Evolutionary conservation across 2,113 vertebrate species (phyloP), one percentile per base, ranked within the genome.

Genomic region (Tyto alba): DNA sequence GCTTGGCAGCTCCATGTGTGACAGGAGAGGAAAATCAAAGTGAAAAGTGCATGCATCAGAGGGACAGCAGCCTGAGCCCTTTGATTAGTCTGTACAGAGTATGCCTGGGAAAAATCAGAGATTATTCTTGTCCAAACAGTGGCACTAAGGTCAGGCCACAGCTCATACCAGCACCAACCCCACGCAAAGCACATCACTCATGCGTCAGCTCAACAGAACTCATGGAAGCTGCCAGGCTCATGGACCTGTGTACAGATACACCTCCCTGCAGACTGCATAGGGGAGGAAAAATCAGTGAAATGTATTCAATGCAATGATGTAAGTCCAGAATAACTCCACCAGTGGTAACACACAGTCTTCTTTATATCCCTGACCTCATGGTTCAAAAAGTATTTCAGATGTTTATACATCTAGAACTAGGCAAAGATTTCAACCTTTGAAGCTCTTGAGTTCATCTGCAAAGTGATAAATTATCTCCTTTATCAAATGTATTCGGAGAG

Each of bases 1-100:
- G 66, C 62, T 76, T 86, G 75, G 48, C 78, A 90, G 63, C 64
- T 66, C n/a, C 34, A 1, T 19, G n/a, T 57, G 55, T 1, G 3
- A 52, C 77, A 68, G 48, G 40, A 92, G 83, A 73, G 55, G 86
- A 86, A 82, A 96, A 93, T 84, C 88, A 66, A 92, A 93, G 77
- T 27, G 62, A 82, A 85, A 86, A 72, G 48, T 40, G 20, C 21
- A 56, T 43, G 56, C 52, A 81, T 75, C 68, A 87, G 74, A 92
- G 36, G 29, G 56, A 74, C n/a, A 72, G 80, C 84, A 90, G 69
- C 60, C 26, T 6, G 34, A 29, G 7, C 36, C 21, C 27, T 95
- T 90, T 87, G 80, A 57, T 81, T 81, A 11, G 3, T n/a, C 19
- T 88, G 3, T 30, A 30, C 62, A 71, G 41, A 84, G 18, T 9